phyloP scores from a whole-genome alignment of 2,113 vertebrate species.

The Ctenomys sociabilis region DNA sequence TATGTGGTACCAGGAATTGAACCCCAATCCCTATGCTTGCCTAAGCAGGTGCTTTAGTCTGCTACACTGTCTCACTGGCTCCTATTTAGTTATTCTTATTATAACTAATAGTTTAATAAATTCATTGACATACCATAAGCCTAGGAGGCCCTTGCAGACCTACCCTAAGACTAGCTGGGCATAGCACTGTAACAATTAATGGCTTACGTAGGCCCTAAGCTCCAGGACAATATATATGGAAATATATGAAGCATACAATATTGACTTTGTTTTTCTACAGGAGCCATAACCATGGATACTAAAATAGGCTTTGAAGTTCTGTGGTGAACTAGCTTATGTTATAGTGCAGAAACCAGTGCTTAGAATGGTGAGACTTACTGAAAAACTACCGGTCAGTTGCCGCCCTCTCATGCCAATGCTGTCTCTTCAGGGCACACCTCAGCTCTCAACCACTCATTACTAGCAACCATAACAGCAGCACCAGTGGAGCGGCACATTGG shows the following conservation, averaged over 20 bases:
- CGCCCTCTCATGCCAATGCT: fast-evolving
- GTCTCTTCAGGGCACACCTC: neutral
- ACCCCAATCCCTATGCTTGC: too few relatives aligned
- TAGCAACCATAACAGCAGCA: neutral
- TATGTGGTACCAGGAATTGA: too few relatives aligned
- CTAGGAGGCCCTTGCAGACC: neutral
- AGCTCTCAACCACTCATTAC: neutral
- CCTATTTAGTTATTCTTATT: neutral
- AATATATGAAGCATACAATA: neutral
- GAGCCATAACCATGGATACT: neutral
- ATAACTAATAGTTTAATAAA: neutral
- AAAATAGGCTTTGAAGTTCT: constrained; percentile 6
- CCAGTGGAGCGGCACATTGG: neutral
- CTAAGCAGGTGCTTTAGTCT: too few relatives aligned
- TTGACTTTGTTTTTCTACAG: neutral
- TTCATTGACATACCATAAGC: neutral
- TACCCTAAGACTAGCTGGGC: neutral
- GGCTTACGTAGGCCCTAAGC: neutral
- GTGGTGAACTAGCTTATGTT: neutral
- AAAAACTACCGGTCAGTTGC: neutral
- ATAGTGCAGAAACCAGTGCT: neutral
- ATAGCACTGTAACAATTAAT: neutral
- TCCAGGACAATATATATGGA: neutral
- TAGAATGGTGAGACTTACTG: neutral
- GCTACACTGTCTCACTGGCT: too few relatives aligned